Conservation (phyloP, 2,888 invertebrate genomes). For the Nephrotoma flavescens region DNA sequence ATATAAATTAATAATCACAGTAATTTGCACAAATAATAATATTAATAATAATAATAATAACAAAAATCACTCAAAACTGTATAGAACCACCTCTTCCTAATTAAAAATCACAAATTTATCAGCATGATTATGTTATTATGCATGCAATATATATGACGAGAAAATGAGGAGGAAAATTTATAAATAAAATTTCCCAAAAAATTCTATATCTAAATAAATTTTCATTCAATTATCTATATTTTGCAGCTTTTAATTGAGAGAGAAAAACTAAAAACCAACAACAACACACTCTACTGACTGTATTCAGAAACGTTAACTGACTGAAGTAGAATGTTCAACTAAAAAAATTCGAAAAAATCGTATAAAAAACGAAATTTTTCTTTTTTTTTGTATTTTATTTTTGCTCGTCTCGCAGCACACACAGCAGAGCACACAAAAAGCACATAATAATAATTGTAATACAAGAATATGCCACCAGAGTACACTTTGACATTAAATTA, state of each 20-base stretch:
- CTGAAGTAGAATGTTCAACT: slow-evolving; percentile 5
- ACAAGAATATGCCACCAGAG: slow-evolving; percentile 1
- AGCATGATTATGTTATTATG: background rate
- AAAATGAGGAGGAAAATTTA: background rate
- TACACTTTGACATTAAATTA: background rate
- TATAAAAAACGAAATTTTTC: background rate
- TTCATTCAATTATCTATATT: background rate
- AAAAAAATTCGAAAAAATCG: background rate
- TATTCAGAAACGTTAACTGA: slow-evolving; percentile 5
- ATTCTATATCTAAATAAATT: background rate
- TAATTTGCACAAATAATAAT: background rate
- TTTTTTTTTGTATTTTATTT: background rate
- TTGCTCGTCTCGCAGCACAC: background rate
- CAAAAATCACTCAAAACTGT: background rate
- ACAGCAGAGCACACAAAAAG: background rate
- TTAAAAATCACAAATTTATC: background rate
- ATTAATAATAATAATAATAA: background rate
- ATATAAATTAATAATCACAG: background rate
- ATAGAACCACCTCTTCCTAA: background rate
- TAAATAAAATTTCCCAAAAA: background rate
- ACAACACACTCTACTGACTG: slow-evolving; percentile 3
- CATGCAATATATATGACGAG: background rate
- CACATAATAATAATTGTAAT: background rate
- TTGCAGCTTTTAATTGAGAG: background rate
- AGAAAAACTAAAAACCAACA: background rate